Evolutionary conservation across 2,113 vertebrate species (phyloP), one percentile per base, ranked within the genome.

Genomic region (Oncorhynchus keta): DNA sequence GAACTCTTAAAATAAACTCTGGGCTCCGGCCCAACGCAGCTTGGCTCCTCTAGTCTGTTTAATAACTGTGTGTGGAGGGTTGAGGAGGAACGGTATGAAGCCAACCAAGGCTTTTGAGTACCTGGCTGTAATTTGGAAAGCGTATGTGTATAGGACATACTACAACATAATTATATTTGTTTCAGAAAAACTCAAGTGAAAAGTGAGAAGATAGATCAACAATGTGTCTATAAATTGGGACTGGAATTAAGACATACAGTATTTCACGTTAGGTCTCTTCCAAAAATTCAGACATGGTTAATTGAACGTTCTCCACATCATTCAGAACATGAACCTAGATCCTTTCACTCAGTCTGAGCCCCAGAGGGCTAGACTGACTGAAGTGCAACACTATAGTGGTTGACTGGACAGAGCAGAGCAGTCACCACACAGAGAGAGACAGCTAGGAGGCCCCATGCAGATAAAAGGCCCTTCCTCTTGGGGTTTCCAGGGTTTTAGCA

Each of bases 1-100:
- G 32, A 89, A 83, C 91, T 95, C 91, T 94, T 95, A 92, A 96
- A 96, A 97, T 95, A 97, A 96, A 97, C 92, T 92, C 83, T 16
- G 32, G 16, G 59, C 51, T 16, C 12, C 79, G 85, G 88, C 76
- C 87, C 78, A 86, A 81, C 86, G 81, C 76, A 84, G 84, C 84
- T 82, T 62, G 59, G 73, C 51, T 82, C 20, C 59, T 16, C 59
- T 64, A 32, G 7, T 77, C 72, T 32, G 73, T 76, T 72, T 69
- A 49, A 72, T 77, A 65, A 20, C 68, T 49, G 68, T 3, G 4
- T 1, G 62, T 9, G 62, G 3, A 13, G 59, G 48, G 20, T 6
- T 3, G 8, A 11, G 16, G 32, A 68, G 24, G 57, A 28, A 71
- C 68, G n/a, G 65, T 30, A 66, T 22, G 3, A 77, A 4, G 4